Base-by-base conservation (phyloP, 2,797 vertebrate genomes). In the Rhyacichthys aspro region DNA sequence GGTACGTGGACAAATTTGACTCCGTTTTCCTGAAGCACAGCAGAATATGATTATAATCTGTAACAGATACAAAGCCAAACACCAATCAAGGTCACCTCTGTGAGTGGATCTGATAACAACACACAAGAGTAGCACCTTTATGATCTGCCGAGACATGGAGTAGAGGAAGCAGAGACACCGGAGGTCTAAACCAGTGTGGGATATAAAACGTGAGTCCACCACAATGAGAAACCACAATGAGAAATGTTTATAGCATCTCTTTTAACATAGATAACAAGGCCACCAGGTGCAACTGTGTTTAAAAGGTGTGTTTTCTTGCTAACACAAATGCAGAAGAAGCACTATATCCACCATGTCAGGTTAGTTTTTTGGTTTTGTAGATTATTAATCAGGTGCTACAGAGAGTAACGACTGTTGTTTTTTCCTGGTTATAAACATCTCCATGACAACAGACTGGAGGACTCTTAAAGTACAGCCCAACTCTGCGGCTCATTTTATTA, bases 31-130 rank as follows among this genome's bases (percentile, higher is more conserved):
- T 72, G 66, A 80, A 71, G 72, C 71, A 38, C 78, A 72, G 78
- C 71, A 70, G 69, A 82, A 85, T 75, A 78, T 80, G 78, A 86
- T 85, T 73, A 80, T 79, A 84, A 85, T 83, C 76, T 70, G 70
- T 56, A 73, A 82, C 67, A 84, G 84, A 81, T 80, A 74, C 23
- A 46, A 80, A 74, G 67, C 52, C 71, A 72, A 74, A 72, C 76
- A 75, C 72, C 63, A 77, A 79, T 83, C 78, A 90, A 87, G 84
- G 81, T 86, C 73, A 84, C 72, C 65, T 63, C 72, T 43, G 75
- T 43, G 55, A 68, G 56, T 61, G 53, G 43, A 11, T 69, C 57
- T 47, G 81, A 80, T 81, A 69, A 68, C 36, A 67, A 75, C 50
- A 59, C 59, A 72, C 53, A 39, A 63, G 70, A 44, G 78, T 74